phyloP scores from a whole-genome alignment of 2,888 invertebrate genomes.

The Panopea generosa region DNA sequence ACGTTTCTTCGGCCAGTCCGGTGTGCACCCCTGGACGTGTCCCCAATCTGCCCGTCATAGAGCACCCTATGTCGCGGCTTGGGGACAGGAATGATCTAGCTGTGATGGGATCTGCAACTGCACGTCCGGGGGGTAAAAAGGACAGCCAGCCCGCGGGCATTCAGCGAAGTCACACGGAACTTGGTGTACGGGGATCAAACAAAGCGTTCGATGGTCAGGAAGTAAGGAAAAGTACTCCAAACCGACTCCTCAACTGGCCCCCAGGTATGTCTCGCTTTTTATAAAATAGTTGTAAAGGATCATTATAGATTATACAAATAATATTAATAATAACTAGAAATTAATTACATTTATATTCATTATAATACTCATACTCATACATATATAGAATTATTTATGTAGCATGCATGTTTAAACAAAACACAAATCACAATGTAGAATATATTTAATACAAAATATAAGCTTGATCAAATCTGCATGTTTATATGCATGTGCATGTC shows the following conservation, averaged over 20 bases:
- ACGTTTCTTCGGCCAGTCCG: constrained; percentile 42
- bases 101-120: constrained; percentile 63
- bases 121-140: constrained; percentile 28
- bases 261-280: constrained; percentile 63
- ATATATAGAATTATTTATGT: no score
- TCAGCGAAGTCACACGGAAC: constrained; percentile 40
- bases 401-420: no score
- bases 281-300: no score
- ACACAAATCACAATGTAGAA: no score
- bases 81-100: constrained; percentile 63
- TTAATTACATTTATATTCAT: no score
- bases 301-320: no score
- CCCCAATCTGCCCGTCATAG: constrained; percentile 67
- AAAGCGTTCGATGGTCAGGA: constrained; percentile 15
- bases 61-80: constrained; percentile 68
- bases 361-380: no score
- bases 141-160: constrained; percentile 19
- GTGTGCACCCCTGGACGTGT: constrained; percentile 50
- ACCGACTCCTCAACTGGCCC: constrained; percentile 69
- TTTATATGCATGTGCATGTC: no score
- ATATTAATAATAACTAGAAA: no score
- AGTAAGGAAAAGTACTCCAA: constrained; percentile 57
- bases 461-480: no score
- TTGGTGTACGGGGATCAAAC: constrained; percentile 17
- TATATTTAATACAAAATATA: no score